A percentile compares a stretch with the other conserved stretches of the same genome.
phyloP scores from a whole-genome alignment of 2,113 vertebrate genomes.

The Osmerus eperlanus region DNA sequence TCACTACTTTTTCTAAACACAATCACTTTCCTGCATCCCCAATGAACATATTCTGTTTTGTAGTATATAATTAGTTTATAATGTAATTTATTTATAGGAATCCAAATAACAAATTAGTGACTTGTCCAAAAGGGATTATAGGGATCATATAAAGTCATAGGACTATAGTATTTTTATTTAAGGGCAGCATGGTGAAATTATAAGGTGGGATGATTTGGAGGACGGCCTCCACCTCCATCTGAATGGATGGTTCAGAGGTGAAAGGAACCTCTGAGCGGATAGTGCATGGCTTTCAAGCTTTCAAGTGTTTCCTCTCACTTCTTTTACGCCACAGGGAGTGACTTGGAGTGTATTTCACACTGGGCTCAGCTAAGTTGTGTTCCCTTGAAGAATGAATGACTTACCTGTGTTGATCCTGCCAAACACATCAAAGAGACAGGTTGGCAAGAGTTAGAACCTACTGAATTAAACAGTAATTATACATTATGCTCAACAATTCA shows the following conservation, averaged over 20 bases:
- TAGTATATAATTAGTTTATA: too few species aligned
- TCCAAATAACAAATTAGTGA: too few species aligned
- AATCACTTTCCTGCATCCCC: neutral
- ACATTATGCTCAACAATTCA: neutral
- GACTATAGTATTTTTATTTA: too few species aligned
- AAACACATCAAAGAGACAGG: conserved; percentile 69
- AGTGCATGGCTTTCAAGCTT: conserved; percentile 27
- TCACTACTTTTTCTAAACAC: conserved; percentile 29
- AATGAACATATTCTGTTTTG: neutral
- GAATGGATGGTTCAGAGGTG: conserved; percentile 11
- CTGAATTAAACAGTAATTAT: conserved; percentile 2
- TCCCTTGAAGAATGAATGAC: conserved; percentile 37
- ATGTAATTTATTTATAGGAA: too few species aligned
- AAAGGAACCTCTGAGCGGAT: conserved; percentile 52
- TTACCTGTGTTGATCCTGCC: conserved; percentile 67
- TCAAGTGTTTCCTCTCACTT: conserved; percentile 64
- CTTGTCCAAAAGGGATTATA: too few species aligned
- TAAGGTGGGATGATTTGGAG: too few species aligned
- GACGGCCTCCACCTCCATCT: conserved; percentile 27
- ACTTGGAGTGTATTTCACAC: conserved; percentile 12
- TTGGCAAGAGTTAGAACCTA: conserved; percentile 49
- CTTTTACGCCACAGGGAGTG: conserved; percentile 58
- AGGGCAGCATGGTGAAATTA: too few species aligned
- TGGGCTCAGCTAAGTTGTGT: conserved; percentile 54
- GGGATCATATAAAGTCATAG: too few species aligned